Base-by-base conservation (phyloP, 2,797 vertebrate genomes). In the Acanthurus leucopareius region DNA sequence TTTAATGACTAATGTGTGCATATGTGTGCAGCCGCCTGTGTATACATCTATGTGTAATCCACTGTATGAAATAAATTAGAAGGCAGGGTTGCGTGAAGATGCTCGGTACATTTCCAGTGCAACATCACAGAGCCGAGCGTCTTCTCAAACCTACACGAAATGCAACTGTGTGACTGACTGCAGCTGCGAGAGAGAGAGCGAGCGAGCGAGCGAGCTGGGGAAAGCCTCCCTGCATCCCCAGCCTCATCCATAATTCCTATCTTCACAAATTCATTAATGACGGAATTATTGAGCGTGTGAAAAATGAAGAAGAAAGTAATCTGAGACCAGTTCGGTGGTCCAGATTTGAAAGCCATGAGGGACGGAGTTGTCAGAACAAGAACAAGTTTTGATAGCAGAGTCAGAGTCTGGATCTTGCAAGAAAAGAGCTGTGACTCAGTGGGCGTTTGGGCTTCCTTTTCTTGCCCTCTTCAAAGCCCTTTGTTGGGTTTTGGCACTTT, bases 241-340 rank as follows among this genome's bases (percentile, higher is more conserved):
- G 35, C 77, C 87, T 86, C 89, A 90, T 93, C 75, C 57, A 87
- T 86, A 84, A 90, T 91, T 83, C 73, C 54, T 53, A 67, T 75
- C 69, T 78, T 80, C 51, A 57, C 69, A 85, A 83, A 81, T 87
- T 87, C 80, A 88, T 91, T 88, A 89, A 85, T 73, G 75, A 74
- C 61, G 52, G 79, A 86, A 83, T 89, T 75, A 87, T 73, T 84
- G 81, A 84, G 79, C 1, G 22, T 40, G 22, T 16, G 68, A 32
- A 60, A 83, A 75, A 74, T 73, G 16, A 69, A 56, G 83, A 78
- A 85, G 79, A 4, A 15, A 38, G 42, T 40, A 40, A 25, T 25
- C 25, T 25, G 52, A 66, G 72, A 56, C 19, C n/a, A 38, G 69
- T 75, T 68, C 13, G 60, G 67, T 61, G 63, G 74, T 67, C 53